Percentiles rank a stretch among this genome's conserved stretches.
Conservation (phyloP, 2,113 vertebrate species). For the Xiphophorus couchianus region DNA sequence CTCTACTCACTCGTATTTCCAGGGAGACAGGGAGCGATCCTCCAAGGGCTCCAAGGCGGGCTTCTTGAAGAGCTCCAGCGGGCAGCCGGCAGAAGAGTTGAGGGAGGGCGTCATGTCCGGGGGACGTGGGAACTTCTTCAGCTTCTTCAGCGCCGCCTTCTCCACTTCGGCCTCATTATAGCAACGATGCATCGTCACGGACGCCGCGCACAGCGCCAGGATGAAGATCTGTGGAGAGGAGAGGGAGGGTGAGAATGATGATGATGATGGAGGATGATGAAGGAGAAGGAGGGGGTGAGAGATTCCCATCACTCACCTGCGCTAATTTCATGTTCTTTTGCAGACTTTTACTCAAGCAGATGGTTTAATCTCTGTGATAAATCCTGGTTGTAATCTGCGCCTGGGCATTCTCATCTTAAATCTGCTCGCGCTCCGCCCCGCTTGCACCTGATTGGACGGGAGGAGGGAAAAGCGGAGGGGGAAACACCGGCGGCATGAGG, state of each 20-base stretch:
- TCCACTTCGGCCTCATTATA: background rate
- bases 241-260: background rate
- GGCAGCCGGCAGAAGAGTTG: background rate
- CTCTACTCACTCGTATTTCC: background rate
- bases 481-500: background rate
- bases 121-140: background rate
- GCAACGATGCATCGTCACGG: background rate
- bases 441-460: too few relatives aligned
- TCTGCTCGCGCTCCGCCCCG: too few relatives aligned
- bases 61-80: background rate
- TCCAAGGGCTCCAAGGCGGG: accelerated
- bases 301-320: background rate
- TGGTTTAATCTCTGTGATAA: background rate
- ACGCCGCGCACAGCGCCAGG: background rate
- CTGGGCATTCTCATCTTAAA: too few relatives aligned
- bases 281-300: background rate
- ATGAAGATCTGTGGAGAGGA: background rate
- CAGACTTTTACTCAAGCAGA: background rate
- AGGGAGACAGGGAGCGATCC: background rate
- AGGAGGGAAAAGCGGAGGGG: background rate
- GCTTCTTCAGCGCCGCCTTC: background rate
- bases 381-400: too few relatives aligned
- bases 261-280: background rate
- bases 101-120: too few relatives aligned
- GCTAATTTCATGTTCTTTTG: background rate